These are phyloP conservation scores for Cheumatopsyche charites DNA, from an alignment of 1,140 invertebrate species.

Conservation along the genomic window DNA sequence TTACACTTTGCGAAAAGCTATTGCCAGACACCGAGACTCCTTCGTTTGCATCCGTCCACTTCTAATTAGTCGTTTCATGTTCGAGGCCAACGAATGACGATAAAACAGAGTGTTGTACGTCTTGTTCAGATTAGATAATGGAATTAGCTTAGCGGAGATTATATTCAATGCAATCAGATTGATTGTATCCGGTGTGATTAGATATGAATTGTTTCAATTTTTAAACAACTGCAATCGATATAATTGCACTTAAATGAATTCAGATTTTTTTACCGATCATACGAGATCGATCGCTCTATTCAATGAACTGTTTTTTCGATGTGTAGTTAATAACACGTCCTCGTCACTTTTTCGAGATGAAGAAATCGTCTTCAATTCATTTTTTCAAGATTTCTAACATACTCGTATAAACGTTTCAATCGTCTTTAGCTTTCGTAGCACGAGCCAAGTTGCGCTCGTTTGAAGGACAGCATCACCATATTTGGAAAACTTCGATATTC, in stretches of 20 bases:
- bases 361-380: background rate
- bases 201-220: no score
- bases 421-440: conserved; percentile 16
- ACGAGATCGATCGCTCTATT: no score
- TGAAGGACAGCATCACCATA: conserved; percentile 18
- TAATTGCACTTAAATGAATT: no score
- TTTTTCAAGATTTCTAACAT: conserved; percentile 1
- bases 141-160: no score
- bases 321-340: background rate
- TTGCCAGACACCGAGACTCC: conserved; percentile 18
- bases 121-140: no score
- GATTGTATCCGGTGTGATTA: no score
- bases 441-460: conserved; percentile 3
- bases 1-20: background rate
- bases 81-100: conserved; percentile 8
- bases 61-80: conserved; percentile 16
- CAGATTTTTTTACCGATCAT: no score
- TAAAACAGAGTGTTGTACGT: no score
- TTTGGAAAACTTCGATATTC: conserved; percentile 3
- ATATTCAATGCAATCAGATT: no score
- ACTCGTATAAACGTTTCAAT: conserved; percentile 19
- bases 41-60: conserved; percentile 22
- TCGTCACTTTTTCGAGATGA: background rate
- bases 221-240: no score
- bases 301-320: no score